Conservation (phyloP, 2,113 vertebrate genomes). For the Nibea coibor region DNA sequence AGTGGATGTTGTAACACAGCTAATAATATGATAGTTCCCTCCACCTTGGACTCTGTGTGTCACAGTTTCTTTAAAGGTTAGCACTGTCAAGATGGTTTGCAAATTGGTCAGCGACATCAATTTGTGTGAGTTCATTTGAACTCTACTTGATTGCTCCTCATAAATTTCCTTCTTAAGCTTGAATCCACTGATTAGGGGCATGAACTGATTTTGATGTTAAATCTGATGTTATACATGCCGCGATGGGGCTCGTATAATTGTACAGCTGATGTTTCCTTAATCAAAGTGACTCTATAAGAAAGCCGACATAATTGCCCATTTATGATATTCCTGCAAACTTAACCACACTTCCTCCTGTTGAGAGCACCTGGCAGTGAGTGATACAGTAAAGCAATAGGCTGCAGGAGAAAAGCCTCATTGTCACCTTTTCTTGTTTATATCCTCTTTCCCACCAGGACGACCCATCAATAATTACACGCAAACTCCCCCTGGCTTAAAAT, state of each 20-base stretch:
- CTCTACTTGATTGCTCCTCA: not conserved
- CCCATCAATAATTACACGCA: slow-evolving; percentile 77
- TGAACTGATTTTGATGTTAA: slow-evolving; percentile 10
- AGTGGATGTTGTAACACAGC: not conserved
- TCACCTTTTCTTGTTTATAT: slow-evolving; percentile 75
- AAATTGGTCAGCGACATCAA: not conserved
- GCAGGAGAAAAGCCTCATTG: slow-evolving; percentile 71
- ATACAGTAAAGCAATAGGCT: slow-evolving; percentile 68
- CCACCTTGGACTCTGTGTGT: not conserved
- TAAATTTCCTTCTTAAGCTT: not conserved
- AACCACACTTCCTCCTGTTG: slow-evolving; percentile 32
- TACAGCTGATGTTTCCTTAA: slow-evolving; percentile 26
- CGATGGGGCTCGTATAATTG: not conserved
- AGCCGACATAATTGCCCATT: slow-evolving; percentile 46
- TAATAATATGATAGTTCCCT: not conserved
- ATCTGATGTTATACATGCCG: not conserved
- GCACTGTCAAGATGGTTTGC: not conserved
- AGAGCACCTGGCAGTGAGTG: slow-evolving; percentile 69
- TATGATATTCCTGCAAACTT: slow-evolving; percentile 47
- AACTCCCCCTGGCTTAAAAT: slow-evolving; percentile 74
- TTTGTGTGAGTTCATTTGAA: not conserved
- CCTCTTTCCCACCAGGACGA: slow-evolving; percentile 69
- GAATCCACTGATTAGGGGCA: not conserved
- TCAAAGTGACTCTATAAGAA: slow-evolving; percentile 28
- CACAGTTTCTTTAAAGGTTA: not conserved